Base-by-base conservation (phyloP, 2,113 vertebrate species). In the Sylvilagus bachmani region DNA sequence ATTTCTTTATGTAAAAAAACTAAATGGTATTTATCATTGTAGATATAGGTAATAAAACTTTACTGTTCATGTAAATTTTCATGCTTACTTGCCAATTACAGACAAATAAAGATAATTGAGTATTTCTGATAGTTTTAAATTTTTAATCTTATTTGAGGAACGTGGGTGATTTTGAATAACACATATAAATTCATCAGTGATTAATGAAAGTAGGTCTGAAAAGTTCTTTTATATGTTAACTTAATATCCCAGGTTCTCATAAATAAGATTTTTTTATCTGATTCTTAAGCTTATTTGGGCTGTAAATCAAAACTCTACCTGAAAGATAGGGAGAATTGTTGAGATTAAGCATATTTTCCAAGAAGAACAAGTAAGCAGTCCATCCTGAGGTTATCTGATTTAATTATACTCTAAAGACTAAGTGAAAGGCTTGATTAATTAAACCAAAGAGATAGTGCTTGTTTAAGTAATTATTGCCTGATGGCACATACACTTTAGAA, bases 371-470 rank as follows among this genome's bases (percentile, higher is more conserved):
- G 79, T 70, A 89, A 90, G 33, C 86, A 93, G 69, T 91, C 82
- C 61, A 90, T 91, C 96, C 53, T 74, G 75, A 96, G 91, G 33
- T 70, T 97, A 80, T 95, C 75, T 79, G 79, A 93, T 90, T 92
- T 96, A 92, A 97, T 94, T 95, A 96, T 78, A 79, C 90, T 95
- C 78, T 24, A 80, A 91, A 95, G 79, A 96, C 38, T 75, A 95
- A 93, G 51, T 64, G 92, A 95, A 95, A 92, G 88, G 3, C 17
- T 97, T 97, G 87, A 97, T 95, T 96, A 97, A 96, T 96, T 96
- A 93, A 95, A 69, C 64, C 73, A 49, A 96, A 66, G 38, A 92
- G 74, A 95, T 81, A 95, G n/a, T 92, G 90, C 55, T 95, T 96
- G 36, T 77, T 93, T 95, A 86, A 96, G 74, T 66, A 97, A 96